Evolutionary conservation across 2,113 vertebrate species (phyloP).

Genomic region (Perccottus glenii): DNA sequence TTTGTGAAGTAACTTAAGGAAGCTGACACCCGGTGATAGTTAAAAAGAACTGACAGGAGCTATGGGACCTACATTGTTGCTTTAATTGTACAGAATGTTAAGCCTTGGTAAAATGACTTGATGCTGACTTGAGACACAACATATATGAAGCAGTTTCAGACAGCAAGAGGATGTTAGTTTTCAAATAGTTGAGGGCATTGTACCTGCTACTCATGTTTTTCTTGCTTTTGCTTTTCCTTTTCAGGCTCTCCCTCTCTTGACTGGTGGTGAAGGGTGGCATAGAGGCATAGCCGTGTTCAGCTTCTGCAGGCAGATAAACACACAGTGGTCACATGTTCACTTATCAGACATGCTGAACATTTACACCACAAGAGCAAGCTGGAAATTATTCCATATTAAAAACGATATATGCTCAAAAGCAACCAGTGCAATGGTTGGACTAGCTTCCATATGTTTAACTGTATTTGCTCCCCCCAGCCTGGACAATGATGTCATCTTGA

Average conservation of each 20-base stretch:
- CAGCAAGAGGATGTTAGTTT: constrained; percentile 3
- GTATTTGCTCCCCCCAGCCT: constrained; percentile 54
- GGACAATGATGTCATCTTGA: constrained; percentile 86
- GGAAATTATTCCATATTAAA: constrained; percentile 12
- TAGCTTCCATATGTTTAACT: constrained; percentile 39
- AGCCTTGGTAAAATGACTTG: not conserved
- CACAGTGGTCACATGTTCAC: constrained; percentile 46
- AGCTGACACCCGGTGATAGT: too few relatives aligned
- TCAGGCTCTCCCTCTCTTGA: constrained; percentile 86
- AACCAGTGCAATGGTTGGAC: constrained; percentile 24
- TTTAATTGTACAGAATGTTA: too few relatives aligned
- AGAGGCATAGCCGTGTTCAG: constrained; percentile 95
- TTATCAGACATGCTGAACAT: constrained; percentile 39
- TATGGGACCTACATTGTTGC: too few relatives aligned
- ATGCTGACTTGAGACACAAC: constrained; percentile 6
- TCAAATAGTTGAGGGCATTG: constrained; percentile 25
- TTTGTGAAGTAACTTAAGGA: not conserved
- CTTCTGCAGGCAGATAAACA: constrained; percentile 84
- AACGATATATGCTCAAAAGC: not conserved
- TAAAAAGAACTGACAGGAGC: too few relatives aligned
- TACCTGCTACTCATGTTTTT: constrained; percentile 92
- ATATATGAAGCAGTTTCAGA: constrained; percentile 11
- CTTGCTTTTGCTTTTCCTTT: constrained; percentile 89
- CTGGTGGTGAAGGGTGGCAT: constrained; percentile 88
- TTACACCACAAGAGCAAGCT: constrained; percentile 13